Percentiles rank a stretch among this genome's conserved stretches.
phyloP scores from a whole-genome alignment of 2,113 vertebrate genomes.

The Hippopotamus amphibius region DNA sequence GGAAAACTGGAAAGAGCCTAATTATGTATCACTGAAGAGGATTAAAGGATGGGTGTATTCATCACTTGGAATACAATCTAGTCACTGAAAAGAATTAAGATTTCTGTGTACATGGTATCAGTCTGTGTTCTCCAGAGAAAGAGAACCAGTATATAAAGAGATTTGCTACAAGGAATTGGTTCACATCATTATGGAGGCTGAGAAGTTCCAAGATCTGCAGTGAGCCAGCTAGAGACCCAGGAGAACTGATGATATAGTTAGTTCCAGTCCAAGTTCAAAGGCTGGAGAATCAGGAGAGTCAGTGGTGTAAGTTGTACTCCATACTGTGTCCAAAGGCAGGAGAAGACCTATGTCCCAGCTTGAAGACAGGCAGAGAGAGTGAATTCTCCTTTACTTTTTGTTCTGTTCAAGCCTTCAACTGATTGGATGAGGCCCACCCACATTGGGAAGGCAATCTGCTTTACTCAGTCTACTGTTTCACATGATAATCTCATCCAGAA shows the following conservation, averaged over 20 bases:
- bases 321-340: background rate
- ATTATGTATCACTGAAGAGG: background rate
- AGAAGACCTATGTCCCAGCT: background rate
- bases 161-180: background rate
- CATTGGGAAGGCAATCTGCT: background rate
- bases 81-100: constrained; percentile 1
- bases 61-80: constrained; percentile 2
- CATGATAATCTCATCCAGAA: background rate
- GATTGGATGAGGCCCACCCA: background rate
- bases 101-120: background rate
- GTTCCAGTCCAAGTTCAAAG: background rate
- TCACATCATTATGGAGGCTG: background rate
- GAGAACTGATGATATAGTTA: background rate
- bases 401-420: background rate
- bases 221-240: background rate
- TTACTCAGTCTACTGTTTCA: background rate
- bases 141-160: background rate
- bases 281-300: background rate
- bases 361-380: background rate
- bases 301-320: background rate
- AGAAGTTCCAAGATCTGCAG: background rate
- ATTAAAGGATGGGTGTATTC: background rate
- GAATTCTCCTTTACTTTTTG: background rate
- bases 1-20: background rate
- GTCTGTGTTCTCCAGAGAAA: background rate